Conservation (phyloP, 2,797 vertebrate species). For the Clamator glandarius region DNA sequence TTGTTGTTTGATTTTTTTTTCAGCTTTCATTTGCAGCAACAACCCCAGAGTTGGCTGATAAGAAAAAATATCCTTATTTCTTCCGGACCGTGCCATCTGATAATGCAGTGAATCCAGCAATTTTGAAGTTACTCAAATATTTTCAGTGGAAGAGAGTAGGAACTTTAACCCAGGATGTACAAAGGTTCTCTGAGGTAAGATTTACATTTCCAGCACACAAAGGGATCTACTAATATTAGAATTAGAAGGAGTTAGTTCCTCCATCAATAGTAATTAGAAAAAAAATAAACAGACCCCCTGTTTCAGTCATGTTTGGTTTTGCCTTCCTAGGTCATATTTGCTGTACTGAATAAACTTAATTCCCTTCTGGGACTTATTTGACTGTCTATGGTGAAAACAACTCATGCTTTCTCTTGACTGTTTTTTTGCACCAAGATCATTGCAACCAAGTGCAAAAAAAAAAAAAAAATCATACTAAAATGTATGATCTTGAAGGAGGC, state of each 20-base stretch:
- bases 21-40: constrained; percentile 98
- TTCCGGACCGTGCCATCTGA: constrained; percentile 98
- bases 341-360: background rate
- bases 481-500: background rate
- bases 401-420: background rate
- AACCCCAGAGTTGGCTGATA: constrained; percentile 96
- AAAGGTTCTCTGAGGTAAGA: constrained; percentile 97
- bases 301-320: background rate
- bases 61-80: constrained; percentile 99
- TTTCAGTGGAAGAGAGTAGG: constrained; percentile 97
- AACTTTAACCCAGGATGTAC: constrained; percentile 97
- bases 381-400: background rate
- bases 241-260: background rate
- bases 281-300: background rate
- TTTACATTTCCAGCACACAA: background rate
- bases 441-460: background rate
- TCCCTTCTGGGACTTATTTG: background rate
- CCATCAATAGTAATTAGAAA: background rate
- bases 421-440: background rate
- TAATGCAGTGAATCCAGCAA: constrained; percentile 97
- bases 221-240: background rate
- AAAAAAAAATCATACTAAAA: background rate
- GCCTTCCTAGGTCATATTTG: background rate
- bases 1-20: constrained; percentile 45
- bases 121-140: constrained; percentile 93